phyloP scores from a whole-genome alignment of 92 coral and sea anemone species.

The Palythoa grandiflora region DNA sequence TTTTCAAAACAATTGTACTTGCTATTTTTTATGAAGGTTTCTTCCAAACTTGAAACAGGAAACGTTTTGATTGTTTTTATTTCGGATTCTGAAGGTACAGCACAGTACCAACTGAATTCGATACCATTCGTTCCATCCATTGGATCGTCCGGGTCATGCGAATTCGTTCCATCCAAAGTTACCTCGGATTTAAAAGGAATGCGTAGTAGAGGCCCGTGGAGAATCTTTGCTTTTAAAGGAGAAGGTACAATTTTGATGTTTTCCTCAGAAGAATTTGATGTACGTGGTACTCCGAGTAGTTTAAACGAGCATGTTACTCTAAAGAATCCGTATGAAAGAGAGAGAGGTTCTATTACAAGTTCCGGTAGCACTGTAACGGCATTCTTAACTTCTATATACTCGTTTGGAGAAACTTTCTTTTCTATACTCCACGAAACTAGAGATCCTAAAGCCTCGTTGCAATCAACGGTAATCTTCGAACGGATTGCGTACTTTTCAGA shows the following conservation, averaged over 20 bases:
- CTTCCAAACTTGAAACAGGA: slow-evolving; percentile 38
- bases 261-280: slow-evolving; percentile 24
- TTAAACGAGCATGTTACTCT: slow-evolving; percentile 4
- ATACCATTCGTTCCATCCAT: not conserved
- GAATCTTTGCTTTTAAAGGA: slow-evolving; percentile 30
- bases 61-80: not conserved
- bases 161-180: slow-evolving; percentile 22
- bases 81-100: slow-evolving; percentile 4
- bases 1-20: not conserved
- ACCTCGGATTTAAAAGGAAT: not conserved
- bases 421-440: slow-evolving; percentile 17
- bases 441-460: slow-evolving; percentile 33
- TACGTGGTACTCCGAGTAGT: slow-evolving; percentile 37
- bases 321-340: slow-evolving; percentile 1
- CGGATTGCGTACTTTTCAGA: slow-evolving; percentile 31
- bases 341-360: not conserved
- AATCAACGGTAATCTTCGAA: slow-evolving; percentile 2
- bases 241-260: slow-evolving; percentile 10
- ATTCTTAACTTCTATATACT: slow-evolving; percentile 2
- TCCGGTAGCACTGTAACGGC: slow-evolving; percentile 8
- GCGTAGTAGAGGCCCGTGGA: slow-evolving; percentile 35
- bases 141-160: slow-evolving; percentile 43
- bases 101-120: not conserved
- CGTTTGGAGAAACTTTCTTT: not conserved
- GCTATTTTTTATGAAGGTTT: not conserved